Evolutionary conservation across 2,888 invertebrate species (phyloP).

Genomic region (Lampropteryx suffumata): DNA sequence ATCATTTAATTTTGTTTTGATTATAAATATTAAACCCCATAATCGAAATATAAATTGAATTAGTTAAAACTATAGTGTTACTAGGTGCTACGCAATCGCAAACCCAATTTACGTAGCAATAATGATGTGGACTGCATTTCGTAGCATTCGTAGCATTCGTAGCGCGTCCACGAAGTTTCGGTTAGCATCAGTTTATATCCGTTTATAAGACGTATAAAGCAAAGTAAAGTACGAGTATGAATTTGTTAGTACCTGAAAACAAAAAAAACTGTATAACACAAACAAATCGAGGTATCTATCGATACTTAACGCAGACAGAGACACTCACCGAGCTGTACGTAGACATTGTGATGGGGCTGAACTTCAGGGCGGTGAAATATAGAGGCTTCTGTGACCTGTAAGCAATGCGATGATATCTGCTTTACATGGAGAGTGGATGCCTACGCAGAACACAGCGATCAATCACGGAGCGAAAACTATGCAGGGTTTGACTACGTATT

Average conservation of each 20-base stretch:
- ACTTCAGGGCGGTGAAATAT: conserved; percentile 68
- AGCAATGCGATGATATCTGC: conserved; percentile 29
- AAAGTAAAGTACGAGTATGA: conserved; percentile 68
- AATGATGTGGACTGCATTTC: too few relatives aligned
- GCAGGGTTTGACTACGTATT: conserved; percentile 1
- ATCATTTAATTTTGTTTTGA: too few relatives aligned
- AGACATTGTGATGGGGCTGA: conserved; percentile 60
- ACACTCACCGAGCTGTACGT: conserved; percentile 65
- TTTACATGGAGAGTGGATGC: conserved; percentile 7
- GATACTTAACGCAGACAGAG: background rate
- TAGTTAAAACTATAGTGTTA: too few relatives aligned
- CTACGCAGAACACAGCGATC: conserved; percentile 4
- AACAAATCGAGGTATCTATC: too few relatives aligned
- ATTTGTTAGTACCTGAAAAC: conserved; percentile 63
- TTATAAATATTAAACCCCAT: too few relatives aligned
- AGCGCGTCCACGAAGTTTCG: background rate
- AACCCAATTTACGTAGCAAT: too few relatives aligned
- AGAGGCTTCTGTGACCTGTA: conserved; percentile 67
- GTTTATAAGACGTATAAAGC: conserved; percentile 59
- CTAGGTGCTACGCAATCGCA: background rate
- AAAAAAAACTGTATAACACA: too few relatives aligned
- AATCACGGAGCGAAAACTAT: conserved; percentile 3
- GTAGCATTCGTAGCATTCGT: background rate
- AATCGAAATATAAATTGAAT: too few relatives aligned
- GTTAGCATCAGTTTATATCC: conserved; percentile 16